phyloP scores from a whole-genome alignment of 2,888 invertebrate genomes.

The Agriopis leucophaearia region DNA sequence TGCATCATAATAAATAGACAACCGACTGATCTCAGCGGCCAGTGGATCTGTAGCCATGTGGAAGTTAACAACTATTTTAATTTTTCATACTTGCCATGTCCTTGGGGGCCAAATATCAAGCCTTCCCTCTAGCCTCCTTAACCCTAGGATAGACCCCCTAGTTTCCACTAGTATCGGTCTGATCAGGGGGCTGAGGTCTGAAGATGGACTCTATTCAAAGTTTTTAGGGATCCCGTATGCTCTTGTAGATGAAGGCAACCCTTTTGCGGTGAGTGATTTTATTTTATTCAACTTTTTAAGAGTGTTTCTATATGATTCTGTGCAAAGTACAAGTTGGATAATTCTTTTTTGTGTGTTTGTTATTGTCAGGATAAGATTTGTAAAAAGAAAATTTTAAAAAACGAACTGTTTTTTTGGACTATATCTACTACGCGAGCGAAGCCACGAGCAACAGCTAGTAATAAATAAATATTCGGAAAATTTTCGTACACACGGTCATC shows the following conservation, averaged over 20 bases:
- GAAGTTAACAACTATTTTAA: constrained; percentile 12
- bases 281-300: not conserved
- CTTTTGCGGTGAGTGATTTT: constrained; percentile 50
- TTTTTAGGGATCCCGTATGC: constrained; percentile 58
- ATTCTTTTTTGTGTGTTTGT: too few relatives aligned
- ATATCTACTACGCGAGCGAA: too few relatives aligned
- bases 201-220: constrained; percentile 40
- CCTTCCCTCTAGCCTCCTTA: not conserved
- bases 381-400: too few relatives aligned
- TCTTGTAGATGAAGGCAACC: constrained; percentile 45
- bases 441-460: too few relatives aligned
- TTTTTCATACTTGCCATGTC: not conserved
- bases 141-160: constrained; percentile 29
- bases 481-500: too few relatives aligned
- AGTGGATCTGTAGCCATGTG: constrained; percentile 9
- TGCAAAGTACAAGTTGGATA: too few relatives aligned
- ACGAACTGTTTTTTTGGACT: too few relatives aligned
- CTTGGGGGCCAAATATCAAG: constrained; percentile 1
- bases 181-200: constrained; percentile 49
- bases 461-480: too few relatives aligned
- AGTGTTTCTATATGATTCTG: constrained; percentile 26
- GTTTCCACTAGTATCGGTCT: constrained; percentile 48
- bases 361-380: too few relatives aligned
- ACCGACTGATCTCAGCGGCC: not conserved
- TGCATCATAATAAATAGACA: not conserved